Evolutionary conservation across 2,888 invertebrate species (phyloP).

Genomic region (Alcis repandata): DNA sequence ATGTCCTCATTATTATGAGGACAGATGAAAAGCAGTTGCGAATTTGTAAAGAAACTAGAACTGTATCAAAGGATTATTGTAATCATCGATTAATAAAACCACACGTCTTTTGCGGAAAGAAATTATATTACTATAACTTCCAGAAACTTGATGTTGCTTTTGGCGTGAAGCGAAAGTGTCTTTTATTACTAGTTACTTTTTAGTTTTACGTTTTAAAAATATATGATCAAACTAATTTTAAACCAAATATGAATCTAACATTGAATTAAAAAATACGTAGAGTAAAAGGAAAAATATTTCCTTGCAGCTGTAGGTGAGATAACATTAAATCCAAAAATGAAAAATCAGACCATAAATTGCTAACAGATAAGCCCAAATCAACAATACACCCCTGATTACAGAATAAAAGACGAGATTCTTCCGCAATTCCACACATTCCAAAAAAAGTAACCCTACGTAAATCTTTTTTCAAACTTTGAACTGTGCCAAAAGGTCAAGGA

Average conservation of each 20-base stretch:
- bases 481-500: slow-evolving; percentile 75
- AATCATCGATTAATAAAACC: background rate
- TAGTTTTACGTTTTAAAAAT: too few relatives aligned
- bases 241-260: too few relatives aligned
- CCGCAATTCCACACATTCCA: slow-evolving; percentile 64
- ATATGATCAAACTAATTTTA: too few relatives aligned
- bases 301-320: background rate
- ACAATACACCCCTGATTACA: slow-evolving; percentile 68
- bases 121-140: background rate
- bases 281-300: background rate
- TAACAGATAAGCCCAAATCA: slow-evolving; percentile 39
- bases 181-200: too few relatives aligned
- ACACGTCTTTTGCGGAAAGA: background rate
- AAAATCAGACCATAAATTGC: slow-evolving; percentile 7
- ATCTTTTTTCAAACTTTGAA: too few relatives aligned
- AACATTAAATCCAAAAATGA: too few relatives aligned
- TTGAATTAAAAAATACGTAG: too few relatives aligned
- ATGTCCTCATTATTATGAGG: slow-evolving; percentile 66
- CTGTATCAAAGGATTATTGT: background rate
- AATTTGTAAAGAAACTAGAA: slow-evolving; percentile 11
- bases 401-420: slow-evolving; percentile 44
- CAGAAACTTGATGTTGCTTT: too few relatives aligned
- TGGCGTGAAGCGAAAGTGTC: too few relatives aligned
- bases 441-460: slow-evolving; percentile 63
- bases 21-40: slow-evolving; percentile 42